phyloP scores from a whole-genome alignment of 2,888 invertebrate species.

The Cotesia congregata region DNA sequence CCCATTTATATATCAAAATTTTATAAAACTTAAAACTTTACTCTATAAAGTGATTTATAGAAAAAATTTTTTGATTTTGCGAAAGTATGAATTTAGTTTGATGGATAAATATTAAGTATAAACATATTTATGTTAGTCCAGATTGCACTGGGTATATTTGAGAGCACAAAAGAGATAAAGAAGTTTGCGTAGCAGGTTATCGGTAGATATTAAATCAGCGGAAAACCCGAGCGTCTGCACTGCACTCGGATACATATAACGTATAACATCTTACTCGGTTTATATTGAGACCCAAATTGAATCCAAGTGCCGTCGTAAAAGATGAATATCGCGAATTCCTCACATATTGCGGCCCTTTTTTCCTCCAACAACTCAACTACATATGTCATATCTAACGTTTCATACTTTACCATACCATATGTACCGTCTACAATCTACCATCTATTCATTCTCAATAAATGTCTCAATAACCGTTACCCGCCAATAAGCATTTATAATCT shows the following conservation, averaged over 20 bases:
- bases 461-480: neutral
- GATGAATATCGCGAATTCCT: slow-evolving; percentile 56
- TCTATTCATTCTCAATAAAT: too few species aligned
- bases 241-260: slow-evolving; percentile 18
- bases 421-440: neutral
- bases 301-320: slow-evolving; percentile 62
- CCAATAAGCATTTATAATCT: neutral
- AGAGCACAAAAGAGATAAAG: neutral
- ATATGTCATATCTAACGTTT: slow-evolving; percentile 1
- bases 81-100: too few species aligned
- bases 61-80: too few species aligned
- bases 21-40: too few species aligned
- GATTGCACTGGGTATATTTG: neutral
- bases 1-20: too few species aligned
- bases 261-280: slow-evolving; percentile 44
- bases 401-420: neutral
- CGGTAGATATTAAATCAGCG: slow-evolving; percentile 29
- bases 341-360: slow-evolving; percentile 3
- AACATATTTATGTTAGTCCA: neutral
- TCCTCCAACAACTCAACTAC: neutral
- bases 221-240: slow-evolving; percentile 33
- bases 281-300: slow-evolving; percentile 63
- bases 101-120: neutral
- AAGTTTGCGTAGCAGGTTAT: slow-evolving; percentile 26
- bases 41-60: too few species aligned